phyloP scores from a whole-genome alignment of 2,888 invertebrate species.

The Lasioglossum oenotherae region DNA sequence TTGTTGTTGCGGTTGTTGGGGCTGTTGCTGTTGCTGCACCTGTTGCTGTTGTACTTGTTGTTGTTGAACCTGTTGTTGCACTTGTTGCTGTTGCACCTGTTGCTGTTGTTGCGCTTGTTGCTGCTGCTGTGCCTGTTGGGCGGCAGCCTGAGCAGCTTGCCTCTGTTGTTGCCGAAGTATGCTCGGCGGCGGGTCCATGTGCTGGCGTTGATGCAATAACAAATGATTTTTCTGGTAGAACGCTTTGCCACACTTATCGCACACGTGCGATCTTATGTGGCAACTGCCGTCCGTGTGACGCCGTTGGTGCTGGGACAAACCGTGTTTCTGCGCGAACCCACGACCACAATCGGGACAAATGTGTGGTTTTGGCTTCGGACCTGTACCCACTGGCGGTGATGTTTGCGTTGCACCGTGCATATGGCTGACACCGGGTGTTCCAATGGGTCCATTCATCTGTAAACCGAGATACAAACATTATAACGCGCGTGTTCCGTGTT shows the following conservation, averaged over 20 bases:
- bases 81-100: constrained; percentile 71
- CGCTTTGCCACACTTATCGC: constrained; percentile 92
- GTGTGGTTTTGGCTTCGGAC: constrained; percentile 89
- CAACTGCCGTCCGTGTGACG: constrained; percentile 93
- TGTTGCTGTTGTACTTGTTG: constrained; percentile 69
- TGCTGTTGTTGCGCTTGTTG: constrained; percentile 74
- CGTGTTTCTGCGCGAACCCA: constrained; percentile 93
- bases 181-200: constrained; percentile 88
- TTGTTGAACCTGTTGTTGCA: constrained; percentile 78
- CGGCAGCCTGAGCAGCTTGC: constrained; percentile 82
- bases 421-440: constrained; percentile 81
- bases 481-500: constrained; percentile 11
- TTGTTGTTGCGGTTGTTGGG: constrained; percentile 83
- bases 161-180: constrained; percentile 83
- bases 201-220: constrained; percentile 92
- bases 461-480: constrained; percentile 48
- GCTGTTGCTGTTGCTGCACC: constrained; percentile 75
- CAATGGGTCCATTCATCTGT: constrained; percentile 83
- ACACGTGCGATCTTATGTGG: constrained; percentile 91
- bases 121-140: constrained; percentile 79
- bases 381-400: constrained; percentile 81
- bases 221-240: constrained; percentile 95
- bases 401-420: constrained; percentile 84
- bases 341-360: constrained; percentile 92
- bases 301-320: constrained; percentile 91